Percentiles rank a stretch among this genome's conserved stretches.
Evolutionary conservation across 2,113 vertebrate genomes (phyloP).

Genomic region (Nyctibius bracteatus): DNA sequence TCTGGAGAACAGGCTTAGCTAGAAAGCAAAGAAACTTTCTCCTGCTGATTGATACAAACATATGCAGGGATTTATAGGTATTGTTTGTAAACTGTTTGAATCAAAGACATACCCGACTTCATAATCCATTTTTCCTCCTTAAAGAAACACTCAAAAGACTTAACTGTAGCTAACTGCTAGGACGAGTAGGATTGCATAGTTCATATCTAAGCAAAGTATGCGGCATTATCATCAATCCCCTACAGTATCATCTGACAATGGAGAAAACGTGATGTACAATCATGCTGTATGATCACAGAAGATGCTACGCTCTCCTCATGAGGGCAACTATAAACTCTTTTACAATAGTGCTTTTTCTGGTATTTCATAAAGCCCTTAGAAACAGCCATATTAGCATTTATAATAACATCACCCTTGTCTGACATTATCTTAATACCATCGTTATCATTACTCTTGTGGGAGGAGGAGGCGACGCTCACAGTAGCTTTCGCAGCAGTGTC

Average conservation of each 20-base stretch:
- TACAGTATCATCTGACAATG: background rate
- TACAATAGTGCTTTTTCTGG: background rate
- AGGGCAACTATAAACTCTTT: background rate
- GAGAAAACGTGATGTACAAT: background rate
- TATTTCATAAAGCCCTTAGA: background rate
- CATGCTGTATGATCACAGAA: background rate
- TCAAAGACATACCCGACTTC: background rate
- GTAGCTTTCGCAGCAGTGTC: background rate
- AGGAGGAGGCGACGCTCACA: background rate
- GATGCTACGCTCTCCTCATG: background rate
- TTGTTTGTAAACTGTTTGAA: background rate
- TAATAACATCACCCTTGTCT: background rate
- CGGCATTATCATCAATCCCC: background rate
- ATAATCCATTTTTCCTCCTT: background rate
- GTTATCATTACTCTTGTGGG: rapidly evolving
- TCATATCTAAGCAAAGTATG: background rate
- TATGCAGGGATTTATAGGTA: background rate
- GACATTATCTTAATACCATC: background rate
- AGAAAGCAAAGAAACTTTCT: background rate
- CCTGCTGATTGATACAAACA: background rate
- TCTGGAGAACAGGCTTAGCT: background rate
- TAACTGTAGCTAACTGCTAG: background rate
- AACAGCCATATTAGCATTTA: background rate
- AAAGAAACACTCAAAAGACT: background rate
- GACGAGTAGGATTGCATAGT: background rate